Percentiles rank a stretch among this genome's conserved stretches.
Evolutionary conservation across 1,140 invertebrate species (phyloP).

Genomic region (Acromyrmex echinatior): DNA sequence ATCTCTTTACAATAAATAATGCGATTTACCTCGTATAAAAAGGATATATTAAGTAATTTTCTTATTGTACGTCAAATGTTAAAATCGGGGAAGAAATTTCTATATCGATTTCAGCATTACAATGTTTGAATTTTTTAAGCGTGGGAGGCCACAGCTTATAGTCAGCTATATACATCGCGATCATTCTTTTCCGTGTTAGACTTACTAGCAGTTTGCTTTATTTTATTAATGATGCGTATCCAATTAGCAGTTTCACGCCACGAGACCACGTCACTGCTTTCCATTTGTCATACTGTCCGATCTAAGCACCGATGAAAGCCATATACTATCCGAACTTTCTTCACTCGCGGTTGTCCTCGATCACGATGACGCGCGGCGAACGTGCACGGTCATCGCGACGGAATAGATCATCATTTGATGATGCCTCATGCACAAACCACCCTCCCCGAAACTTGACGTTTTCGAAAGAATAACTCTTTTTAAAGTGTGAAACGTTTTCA

Average conservation of each 20-base stretch:
- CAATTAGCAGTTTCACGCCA: constrained; percentile 72
- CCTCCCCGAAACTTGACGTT: constrained; percentile 4
- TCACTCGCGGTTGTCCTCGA: constrained; percentile 61
- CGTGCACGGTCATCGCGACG: constrained; percentile 54
- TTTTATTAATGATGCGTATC: constrained; percentile 77
- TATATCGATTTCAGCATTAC: neutral
- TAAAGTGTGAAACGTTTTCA: constrained; percentile 10
- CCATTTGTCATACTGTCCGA: constrained; percentile 72
- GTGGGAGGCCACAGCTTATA: neutral
- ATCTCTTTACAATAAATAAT: constrained; percentile 15
- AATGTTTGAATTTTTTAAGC: constrained; percentile 13
- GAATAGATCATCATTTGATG: constrained; percentile 58
- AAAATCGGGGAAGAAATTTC: neutral
- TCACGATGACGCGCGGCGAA: constrained; percentile 64
- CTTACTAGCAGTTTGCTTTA: constrained; percentile 53
- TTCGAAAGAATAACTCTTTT: constrained; percentile 30
- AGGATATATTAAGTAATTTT: neutral
- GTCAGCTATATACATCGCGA: constrained; percentile 29
- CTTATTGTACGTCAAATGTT: neutral
- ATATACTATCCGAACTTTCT: constrained; percentile 66
- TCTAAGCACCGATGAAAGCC: constrained; percentile 70
- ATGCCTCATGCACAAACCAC: constrained; percentile 26
- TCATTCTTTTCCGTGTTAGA: constrained; percentile 3
- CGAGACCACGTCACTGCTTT: constrained; percentile 61
- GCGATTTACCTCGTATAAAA: neutral